Evolutionary conservation across 2,113 vertebrate species (phyloP).

Genomic region (Menidia beryllina): DNA sequence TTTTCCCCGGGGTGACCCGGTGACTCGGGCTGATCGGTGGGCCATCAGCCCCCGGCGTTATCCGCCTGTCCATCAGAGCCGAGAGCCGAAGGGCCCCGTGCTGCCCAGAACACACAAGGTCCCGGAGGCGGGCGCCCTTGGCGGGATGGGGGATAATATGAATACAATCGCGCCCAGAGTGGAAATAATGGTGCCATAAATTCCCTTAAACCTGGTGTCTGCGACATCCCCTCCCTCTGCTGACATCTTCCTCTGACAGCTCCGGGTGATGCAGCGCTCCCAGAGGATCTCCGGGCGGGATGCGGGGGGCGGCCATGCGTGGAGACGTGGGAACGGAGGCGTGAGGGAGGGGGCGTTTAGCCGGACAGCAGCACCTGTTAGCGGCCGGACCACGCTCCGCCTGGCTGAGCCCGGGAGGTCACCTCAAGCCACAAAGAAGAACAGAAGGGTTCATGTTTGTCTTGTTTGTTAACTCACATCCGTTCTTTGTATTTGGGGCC

Average conservation of each 20-base stretch:
- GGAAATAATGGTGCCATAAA: conserved; percentile 80
- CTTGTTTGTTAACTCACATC: no score
- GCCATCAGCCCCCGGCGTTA: conserved; percentile 66
- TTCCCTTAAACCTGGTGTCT: conserved; percentile 76
- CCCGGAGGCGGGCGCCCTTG: conserved; percentile 68
- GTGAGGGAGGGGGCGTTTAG: conserved; percentile 56
- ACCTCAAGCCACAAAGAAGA: no score
- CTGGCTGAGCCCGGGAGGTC: conserved; percentile 40
- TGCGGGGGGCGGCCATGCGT: conserved; percentile 79
- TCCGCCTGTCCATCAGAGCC: conserved; percentile 67
- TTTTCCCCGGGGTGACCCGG: no score
- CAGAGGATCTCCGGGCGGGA: conserved; percentile 69
- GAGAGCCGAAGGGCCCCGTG: conserved; percentile 64
- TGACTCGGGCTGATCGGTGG: conserved; percentile 62
- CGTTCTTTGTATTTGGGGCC: no score
- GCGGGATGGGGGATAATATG: conserved; percentile 74
- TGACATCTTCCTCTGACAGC: conserved; percentile 77
- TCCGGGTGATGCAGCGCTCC: conserved; percentile 73
- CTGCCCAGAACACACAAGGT: no score
- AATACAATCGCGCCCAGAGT: conserved; percentile 82
- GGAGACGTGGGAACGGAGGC: conserved; percentile 70
- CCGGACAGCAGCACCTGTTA: conserved; percentile 57
- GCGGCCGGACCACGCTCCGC: conserved; percentile 40
- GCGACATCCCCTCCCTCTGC: conserved; percentile 75
- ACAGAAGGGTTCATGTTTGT: no score